These are phyloP conservation scores for Bombus soroeensis DNA, from an alignment of 1,140 invertebrate genomes.

Conservation along the genomic window DNA sequence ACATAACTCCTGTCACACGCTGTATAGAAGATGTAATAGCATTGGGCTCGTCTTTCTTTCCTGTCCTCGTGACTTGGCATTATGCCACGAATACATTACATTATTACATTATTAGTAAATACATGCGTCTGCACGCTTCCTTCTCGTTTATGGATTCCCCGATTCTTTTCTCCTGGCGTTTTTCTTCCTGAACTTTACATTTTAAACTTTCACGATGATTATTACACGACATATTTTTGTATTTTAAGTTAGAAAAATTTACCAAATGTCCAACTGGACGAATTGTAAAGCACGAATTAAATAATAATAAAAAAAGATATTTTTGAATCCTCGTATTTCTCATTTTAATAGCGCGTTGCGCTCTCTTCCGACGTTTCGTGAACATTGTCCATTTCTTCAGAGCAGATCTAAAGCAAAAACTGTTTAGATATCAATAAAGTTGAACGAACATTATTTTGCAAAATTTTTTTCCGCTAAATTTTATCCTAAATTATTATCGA, in stretches of 20 bases:
- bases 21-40: not conserved
- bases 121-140: slow-evolving; percentile 29
- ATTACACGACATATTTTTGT: too few species aligned
- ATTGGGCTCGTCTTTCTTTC: not conserved
- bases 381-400: not conserved
- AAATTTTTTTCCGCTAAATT: not conserved
- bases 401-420: too few species aligned
- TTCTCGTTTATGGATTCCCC: slow-evolving; percentile 20
- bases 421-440: too few species aligned
- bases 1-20: not conserved
- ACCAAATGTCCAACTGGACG: too few species aligned
- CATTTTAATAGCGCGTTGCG: too few species aligned
- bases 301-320: too few species aligned
- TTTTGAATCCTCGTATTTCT: too few species aligned
- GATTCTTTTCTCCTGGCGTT: not conserved
- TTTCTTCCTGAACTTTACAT: not conserved
- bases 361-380: not conserved
- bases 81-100: not conserved
- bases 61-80: not conserved
- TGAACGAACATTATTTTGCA: too few species aligned
- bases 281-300: too few species aligned
- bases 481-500: too few species aligned
- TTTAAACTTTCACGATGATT: too few species aligned
- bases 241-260: too few species aligned
- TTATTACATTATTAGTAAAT: slow-evolving; percentile 36